Conservation (phyloP, 2,888 invertebrate species). For the Acleris cristana region DNA sequence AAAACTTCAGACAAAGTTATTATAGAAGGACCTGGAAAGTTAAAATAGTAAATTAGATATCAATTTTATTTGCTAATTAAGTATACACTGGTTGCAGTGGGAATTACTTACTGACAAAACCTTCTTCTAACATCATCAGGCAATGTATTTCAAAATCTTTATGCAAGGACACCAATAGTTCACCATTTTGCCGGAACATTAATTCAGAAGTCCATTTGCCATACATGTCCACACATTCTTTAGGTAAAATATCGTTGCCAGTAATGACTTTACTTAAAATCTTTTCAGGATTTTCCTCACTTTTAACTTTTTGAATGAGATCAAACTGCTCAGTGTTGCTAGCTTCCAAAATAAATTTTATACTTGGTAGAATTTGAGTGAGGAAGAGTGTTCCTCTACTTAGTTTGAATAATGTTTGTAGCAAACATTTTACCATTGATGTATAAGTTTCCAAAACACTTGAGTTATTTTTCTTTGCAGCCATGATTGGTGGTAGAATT, state of each 20-base stretch:
- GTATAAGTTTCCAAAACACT: conserved; percentile 56
- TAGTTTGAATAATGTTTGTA: conserved; percentile 74
- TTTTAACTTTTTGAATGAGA: conserved; percentile 54
- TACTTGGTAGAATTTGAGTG: conserved; percentile 65
- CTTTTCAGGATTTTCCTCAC: conserved; percentile 55
- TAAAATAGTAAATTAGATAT: conserved; percentile 3
- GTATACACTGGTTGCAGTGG: not conserved
- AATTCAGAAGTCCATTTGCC: conserved; percentile 73
- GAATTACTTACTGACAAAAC: conserved; percentile 65
- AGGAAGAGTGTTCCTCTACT: conserved; percentile 70
- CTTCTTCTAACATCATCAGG: conserved; percentile 66
- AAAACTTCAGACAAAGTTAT: conserved; percentile 66
- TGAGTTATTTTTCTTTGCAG: conserved; percentile 59
- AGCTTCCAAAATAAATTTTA: conserved; percentile 65
- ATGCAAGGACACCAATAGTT: conserved; percentile 64
- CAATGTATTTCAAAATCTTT: conserved; percentile 71
- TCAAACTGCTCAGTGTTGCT: conserved; percentile 67
- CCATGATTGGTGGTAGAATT: conserved; percentile 71
- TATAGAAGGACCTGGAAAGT: conserved; percentile 69
- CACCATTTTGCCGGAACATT: conserved; percentile 76
- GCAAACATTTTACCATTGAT: conserved; percentile 66
- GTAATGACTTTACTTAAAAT: conserved; percentile 62
- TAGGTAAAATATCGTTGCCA: conserved; percentile 66
- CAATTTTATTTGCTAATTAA: not conserved
- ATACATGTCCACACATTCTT: conserved; percentile 64